Base-by-base conservation (phyloP, 2,113 vertebrate species). In the Oryctolagus cuniculus region DNA sequence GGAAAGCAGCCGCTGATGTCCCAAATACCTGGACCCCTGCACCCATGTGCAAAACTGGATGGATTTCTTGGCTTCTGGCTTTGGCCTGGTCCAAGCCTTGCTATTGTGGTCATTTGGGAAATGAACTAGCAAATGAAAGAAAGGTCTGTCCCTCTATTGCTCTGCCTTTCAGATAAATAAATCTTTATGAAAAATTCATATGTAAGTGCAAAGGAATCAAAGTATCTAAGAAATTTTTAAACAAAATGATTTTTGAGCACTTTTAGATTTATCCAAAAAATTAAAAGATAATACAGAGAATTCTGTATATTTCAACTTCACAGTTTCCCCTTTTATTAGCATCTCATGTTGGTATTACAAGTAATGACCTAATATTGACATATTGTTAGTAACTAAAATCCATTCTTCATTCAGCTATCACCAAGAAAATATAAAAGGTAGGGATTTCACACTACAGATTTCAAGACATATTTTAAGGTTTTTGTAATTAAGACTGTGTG, bases 271-370 rank as follows among this genome's bases (percentile, higher is more conserved):
- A 34, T 53, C 9, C 36, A 44, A 79, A 87, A 66, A 66, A 29
- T 51, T 29, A 12, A 66, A 89, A 69, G 64, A 31, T 31, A 11
- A 5, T 77, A 36, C 24, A 78, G 31, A 55, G 11, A 94, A 58
- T 74, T 38, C 4, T 1, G 9, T 34, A 3, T 25, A 2, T 74
- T 21, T 27, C 6, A 0, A 8, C 3, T 12, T 63, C 16, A 17
- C 27, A 38, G 10, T 55, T 63, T 61, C 27, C 34, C 24, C 38
- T 44, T 3, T 66, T 31, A 86, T 55, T 69, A 58, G 13, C 17
- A 25, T 34, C 22, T 49, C 49, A 44, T 16, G 44, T 29, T 67
- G 17, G 8, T 3, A 10, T 55, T 22, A 16, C 6, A 89, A 31
- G 49, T 16, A 70, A n/a, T 61, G 31, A 90, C 44, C 25, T 36